These are phyloP conservation scores for Clinocottus analis DNA, from an alignment of 2,113 vertebrate genomes.

Conservation along the genomic window DNA sequence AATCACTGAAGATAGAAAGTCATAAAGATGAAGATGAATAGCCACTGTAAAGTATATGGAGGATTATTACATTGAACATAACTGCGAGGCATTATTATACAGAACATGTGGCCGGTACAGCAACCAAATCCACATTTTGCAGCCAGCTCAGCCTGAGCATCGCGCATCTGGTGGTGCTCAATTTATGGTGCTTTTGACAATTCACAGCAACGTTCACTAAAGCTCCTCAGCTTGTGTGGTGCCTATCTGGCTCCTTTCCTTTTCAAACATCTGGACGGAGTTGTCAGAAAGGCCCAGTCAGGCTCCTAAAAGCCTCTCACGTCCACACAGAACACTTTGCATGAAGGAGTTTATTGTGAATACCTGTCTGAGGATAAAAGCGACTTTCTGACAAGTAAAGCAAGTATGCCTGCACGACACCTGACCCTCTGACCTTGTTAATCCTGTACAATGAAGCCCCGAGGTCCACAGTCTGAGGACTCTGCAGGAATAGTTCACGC, in stretches of 20 bases:
- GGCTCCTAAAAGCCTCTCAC: slow-evolving; percentile 30
- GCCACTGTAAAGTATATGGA: slow-evolving; percentile 34
- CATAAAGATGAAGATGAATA: slow-evolving; percentile 64
- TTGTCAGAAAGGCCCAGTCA: neutral
- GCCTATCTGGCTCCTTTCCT: slow-evolving; percentile 18
- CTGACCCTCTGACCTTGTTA: slow-evolving; percentile 47
- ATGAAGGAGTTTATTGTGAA: slow-evolving; percentile 43
- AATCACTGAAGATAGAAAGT: slow-evolving; percentile 44
- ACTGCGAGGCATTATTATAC: slow-evolving; percentile 38
- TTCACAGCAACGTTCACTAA: slow-evolving; percentile 24
- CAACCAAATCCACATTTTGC: slow-evolving; percentile 44
- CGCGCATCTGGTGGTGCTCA: slow-evolving; percentile 25
- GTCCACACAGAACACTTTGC: slow-evolving; percentile 39
- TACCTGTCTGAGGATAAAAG: slow-evolving; percentile 33
- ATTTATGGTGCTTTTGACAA: slow-evolving; percentile 23
- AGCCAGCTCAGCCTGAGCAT: slow-evolving; percentile 26
- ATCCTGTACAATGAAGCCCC: slow-evolving; percentile 61
- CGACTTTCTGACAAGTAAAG: slow-evolving; percentile 42
- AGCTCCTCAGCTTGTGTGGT: slow-evolving; percentile 9
- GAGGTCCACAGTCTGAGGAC: slow-evolving; percentile 34
- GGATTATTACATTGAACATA: slow-evolving; percentile 47
- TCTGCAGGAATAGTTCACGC: slow-evolving; percentile 56
- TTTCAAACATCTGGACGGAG: slow-evolving; percentile 54
- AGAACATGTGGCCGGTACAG: slow-evolving; percentile 32
- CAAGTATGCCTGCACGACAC: slow-evolving; percentile 29